Base-by-base conservation (phyloP, 2,797 vertebrate species). In the Brachyrhaphis roseni region DNA sequence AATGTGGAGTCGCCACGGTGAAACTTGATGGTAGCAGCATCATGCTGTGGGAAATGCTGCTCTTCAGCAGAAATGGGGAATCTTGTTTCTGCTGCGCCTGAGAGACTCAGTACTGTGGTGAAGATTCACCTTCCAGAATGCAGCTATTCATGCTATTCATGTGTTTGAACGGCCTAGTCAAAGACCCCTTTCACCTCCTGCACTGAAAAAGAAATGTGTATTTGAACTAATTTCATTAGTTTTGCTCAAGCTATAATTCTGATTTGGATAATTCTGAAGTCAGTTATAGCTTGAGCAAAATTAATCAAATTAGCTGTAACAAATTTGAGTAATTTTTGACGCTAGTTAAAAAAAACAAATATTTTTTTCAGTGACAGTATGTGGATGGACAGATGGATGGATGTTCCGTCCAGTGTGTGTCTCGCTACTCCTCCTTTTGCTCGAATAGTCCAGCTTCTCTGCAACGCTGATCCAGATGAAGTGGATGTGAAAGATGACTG, bases 401-500 rank as follows among this genome's bases (percentile, higher is more conserved):
- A 39, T 11, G 36, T 39, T 1, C 59, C 2, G 59, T 66, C 64
- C 36, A 66, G 18, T 39, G 20, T 68, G 46, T 49, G 10, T 49
- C 46, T 46, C 7, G 7, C 66, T 70, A 8, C 68, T 28, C 68
- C 68, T 71, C 26, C 10, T n/a, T n/a, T 43, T 71, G 41, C 18
- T 36, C 6, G 11, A 4, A 53, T 26, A n/a, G 34, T 74, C 23
- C 49, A 12, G 23, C 16, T 49, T 36, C 34, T 39, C 34, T 71
- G 41, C 26, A n/a, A 53, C 43, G 8, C 28, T 46, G 57, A 64
- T 43, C 57, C 31, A 28, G 26, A 64, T 18, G 31, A 36, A 64
- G 74, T 62, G 57, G 5, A 53, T 74, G 57, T 11, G 41, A 62
- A 62, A n/a, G 36, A 62, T 62, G 41, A 75, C 45, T 41, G 36